Conservation (phyloP, 53 echinoderm and acorn worm species). For the Holothuria leucospilota region DNA sequence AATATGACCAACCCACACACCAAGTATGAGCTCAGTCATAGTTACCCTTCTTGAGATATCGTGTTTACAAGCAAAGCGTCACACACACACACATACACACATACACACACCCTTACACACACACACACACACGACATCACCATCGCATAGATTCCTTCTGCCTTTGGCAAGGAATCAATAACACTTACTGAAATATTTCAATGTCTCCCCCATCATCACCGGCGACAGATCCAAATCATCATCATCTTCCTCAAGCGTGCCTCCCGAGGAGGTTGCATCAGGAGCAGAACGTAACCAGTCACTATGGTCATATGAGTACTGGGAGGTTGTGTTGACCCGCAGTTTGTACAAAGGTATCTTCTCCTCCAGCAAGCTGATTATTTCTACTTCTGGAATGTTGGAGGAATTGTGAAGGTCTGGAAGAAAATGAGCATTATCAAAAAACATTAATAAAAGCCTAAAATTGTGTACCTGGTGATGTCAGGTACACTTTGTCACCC, state of each 20-base stretch:
- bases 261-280: slow-evolving; percentile 26
- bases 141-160: too few species aligned
- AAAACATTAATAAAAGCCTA: too few species aligned
- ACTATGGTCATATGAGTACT: slow-evolving; percentile 81
- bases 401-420: slow-evolving; percentile 93
- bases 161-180: too few species aligned
- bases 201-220: slow-evolving; percentile 92
- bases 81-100: too few species aligned
- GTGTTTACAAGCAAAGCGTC: too few species aligned
- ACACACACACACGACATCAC: too few species aligned
- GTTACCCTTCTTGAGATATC: too few species aligned
- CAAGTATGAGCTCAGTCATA: too few species aligned
- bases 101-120: too few species aligned
- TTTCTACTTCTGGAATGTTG: slow-evolving; percentile 97
- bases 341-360: slow-evolving; percentile 94
- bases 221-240: slow-evolving; percentile 92
- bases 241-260: slow-evolving; percentile 52
- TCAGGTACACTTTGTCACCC: too few species aligned
- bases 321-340: slow-evolving; percentile 91
- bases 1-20: too few species aligned
- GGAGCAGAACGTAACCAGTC: slow-evolving; percentile 78
- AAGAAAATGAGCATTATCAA: neutral
- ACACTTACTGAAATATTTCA: slow-evolving; percentile 99
- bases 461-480: too few species aligned
- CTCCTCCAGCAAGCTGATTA: slow-evolving; percentile 94